Conservation (phyloP, 2,888 invertebrate species). For the Drosophila robusta region DNA sequence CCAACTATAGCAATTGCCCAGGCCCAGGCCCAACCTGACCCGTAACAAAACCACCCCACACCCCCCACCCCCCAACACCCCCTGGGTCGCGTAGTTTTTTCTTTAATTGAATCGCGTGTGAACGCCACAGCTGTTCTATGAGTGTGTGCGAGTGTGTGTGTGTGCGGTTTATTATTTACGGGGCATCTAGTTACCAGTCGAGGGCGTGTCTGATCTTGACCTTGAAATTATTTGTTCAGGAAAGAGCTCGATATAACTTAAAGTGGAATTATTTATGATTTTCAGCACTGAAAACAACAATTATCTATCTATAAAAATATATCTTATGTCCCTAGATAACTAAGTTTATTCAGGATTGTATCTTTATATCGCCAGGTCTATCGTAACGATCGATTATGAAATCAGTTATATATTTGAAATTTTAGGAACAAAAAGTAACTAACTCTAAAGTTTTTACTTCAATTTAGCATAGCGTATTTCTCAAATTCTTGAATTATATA, state of each 20-base stretch:
- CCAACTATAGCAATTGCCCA: neutral
- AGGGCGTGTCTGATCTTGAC: constrained; percentile 28
- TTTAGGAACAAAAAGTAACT: too few relatives aligned
- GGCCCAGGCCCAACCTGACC: too few relatives aligned
- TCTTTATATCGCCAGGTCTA: too few relatives aligned
- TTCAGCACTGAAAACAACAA: too few relatives aligned
- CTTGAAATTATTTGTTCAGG: constrained; percentile 14
- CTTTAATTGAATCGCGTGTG: constrained; percentile 63
- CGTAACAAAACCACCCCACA: neutral
- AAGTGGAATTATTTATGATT: neutral
- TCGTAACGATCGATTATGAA: too few relatives aligned
- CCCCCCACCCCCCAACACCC: neutral
- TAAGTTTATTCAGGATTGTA: too few relatives aligned
- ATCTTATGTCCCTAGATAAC: too few relatives aligned
- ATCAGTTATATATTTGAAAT: too few relatives aligned
- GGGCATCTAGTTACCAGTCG: constrained; percentile 10
- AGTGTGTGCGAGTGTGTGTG: constrained; percentile 5
- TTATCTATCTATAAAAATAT: too few relatives aligned
- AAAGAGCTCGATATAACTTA: neutral
- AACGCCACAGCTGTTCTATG: constrained; percentile 24
- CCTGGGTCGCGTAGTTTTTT: constrained; percentile 1
- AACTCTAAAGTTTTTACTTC: too few relatives aligned
- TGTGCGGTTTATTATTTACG: neutral
- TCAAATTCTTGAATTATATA: too few relatives aligned
- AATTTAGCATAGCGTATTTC: too few relatives aligned